Base-by-base conservation (phyloP, 2,797 vertebrate species). In the Peromyscus aztecus region DNA sequence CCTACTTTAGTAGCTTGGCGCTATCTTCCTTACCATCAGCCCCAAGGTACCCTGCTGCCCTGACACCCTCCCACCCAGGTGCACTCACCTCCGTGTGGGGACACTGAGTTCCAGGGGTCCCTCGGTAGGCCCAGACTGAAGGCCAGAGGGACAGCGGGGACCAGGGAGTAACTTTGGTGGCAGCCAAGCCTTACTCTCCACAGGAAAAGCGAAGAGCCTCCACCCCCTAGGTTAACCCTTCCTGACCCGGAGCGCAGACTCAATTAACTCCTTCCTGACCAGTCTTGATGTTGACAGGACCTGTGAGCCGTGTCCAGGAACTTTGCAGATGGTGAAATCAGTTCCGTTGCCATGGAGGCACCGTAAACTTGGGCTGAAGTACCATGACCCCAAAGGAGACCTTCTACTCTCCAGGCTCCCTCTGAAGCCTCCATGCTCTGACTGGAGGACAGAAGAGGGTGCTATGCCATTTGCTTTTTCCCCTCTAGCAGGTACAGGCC, bases 131-230 rank as follows among this genome's bases (percentile, higher is more conserved):
- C 85, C 90, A 90, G 93, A 91, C 77, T 81, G 52, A 94, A 65
- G 14, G 85, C 83, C 31, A 77, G 71, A 96, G 83, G 96, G 95
- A 95, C 96, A 97, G 89, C 81, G 10, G 81, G 81, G 92, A 96
- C 97, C 49, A 63, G 91, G 83, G 95, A 97, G 95, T 91, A 93
- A 94, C 97, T 95, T 97, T 91, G 95, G 97, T 96, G 80, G 96
- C 89, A 83, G 97, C 98, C 97, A 95, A 98, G 94, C 96, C 95
- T 97, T 89, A 92, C 89, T 96, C 98, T 97, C 97, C 95, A 98
- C 98, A 98, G 98, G 98, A 98, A 98, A 97, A 97, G 97, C 78
- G 0, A 21, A 78, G 29, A 90, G 97, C 94, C 97, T 98, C 97
- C 97, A 95, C 91, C 95, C 95, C 86, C 95, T 86, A 77, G 89